phyloP scores from a whole-genome alignment of 2,797 vertebrate species.

The Brachymystax lenok region DNA sequence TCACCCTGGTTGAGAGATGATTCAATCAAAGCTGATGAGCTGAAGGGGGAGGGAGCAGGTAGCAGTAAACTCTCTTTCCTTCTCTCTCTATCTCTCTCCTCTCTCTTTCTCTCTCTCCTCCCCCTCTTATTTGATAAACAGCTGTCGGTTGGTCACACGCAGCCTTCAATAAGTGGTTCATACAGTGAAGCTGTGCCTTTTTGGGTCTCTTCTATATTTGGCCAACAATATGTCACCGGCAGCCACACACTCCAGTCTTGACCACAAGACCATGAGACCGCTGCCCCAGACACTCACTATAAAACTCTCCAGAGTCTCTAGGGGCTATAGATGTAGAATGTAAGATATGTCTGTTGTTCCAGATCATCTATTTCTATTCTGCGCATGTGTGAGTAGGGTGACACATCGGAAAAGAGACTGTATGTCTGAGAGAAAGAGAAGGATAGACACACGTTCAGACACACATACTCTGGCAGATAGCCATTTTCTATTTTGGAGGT shows the following conservation, averaged over 20 bases:
- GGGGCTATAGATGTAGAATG: not conserved
- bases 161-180: constrained; percentile 41
- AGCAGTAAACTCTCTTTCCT: constrained; percentile 69
- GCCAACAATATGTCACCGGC: constrained; percentile 67
- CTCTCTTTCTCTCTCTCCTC: constrained; percentile 17
- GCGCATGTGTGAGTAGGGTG: not conserved
- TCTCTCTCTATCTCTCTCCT: constrained; percentile 7
- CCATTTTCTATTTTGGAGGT: constrained; percentile 44
- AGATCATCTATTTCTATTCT: not conserved
- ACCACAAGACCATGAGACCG: not conserved
- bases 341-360: not conserved
- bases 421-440: not conserved
- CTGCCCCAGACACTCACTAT: constrained; percentile 1
- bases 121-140: not conserved
- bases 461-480: constrained; percentile 28
- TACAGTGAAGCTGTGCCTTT: constrained; percentile 67
- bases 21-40: constrained; percentile 83
- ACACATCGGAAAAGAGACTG: not conserved
- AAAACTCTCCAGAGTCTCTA: not conserved
- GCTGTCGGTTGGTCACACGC: constrained; percentile 26
- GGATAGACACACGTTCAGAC: constrained; percentile 20
- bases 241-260: constrained; percentile 35
- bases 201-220: constrained; percentile 75
- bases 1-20: constrained; percentile 76
- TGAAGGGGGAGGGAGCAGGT: constrained; percentile 70